These are phyloP conservation scores for Tenebrio molitor DNA, from an alignment of 1,140 invertebrate species.

Conservation along the genomic window DNA sequence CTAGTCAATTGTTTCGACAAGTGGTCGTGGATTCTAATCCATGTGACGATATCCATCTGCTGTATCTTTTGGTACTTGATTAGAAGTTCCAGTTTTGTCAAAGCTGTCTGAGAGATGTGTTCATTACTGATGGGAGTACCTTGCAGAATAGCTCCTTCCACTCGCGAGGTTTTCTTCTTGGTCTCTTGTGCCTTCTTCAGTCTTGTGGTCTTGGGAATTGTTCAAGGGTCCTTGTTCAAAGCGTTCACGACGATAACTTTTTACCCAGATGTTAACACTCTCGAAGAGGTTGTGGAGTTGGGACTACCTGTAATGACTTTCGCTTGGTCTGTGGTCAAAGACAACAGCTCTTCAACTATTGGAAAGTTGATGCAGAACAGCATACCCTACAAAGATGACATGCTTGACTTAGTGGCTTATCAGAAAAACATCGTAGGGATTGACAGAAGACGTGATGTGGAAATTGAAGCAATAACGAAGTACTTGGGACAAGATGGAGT, in stretches of 20 bases:
- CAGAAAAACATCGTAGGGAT: constrained; percentile 31
- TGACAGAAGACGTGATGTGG: constrained; percentile 41
- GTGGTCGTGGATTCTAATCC: background rate
- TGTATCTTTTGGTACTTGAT: background rate
- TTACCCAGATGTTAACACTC: constrained; percentile 49
- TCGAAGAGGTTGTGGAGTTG: constrained; percentile 39
- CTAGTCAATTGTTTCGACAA: constrained; percentile 62
- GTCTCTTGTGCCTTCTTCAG: background rate
- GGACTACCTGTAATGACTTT: constrained; percentile 35
- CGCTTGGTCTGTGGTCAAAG: constrained; percentile 9
- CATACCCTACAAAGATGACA: background rate
- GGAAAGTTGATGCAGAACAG: background rate
- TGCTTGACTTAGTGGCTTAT: constrained; percentile 14
- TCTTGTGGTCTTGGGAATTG: background rate
- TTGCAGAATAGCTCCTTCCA: background rate
- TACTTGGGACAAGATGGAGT: constrained; percentile 19
- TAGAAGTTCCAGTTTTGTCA: too few species aligned
- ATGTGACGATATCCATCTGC: background rate
- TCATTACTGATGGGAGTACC: background rate
- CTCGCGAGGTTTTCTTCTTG: background rate
- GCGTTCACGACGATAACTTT: constrained; percentile 12
- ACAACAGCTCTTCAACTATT: constrained; percentile 2
- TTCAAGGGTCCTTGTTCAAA: constrained; percentile 23
- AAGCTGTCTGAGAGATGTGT: background rate
- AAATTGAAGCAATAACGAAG: constrained; percentile 8